A percentile compares a stretch with the other conserved stretches of the same genome.
These are phyloP conservation scores for Trachelipus rathkii DNA, from an alignment of 1,140 invertebrate genomes.

Conservation along the genomic window DNA sequence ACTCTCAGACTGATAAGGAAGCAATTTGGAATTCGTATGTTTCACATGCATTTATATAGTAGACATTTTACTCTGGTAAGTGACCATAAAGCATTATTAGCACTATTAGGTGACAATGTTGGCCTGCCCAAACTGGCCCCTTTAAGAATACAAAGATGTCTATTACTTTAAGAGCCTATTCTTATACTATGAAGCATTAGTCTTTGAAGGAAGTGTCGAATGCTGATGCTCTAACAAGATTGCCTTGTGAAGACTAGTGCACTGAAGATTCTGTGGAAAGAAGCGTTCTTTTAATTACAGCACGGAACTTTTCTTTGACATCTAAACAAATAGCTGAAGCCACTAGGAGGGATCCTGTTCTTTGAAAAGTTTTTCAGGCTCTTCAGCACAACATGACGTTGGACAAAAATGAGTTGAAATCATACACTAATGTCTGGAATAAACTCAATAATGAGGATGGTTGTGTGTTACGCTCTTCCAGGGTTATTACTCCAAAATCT, in stretches of 20 bases:
- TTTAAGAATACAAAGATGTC: slow-evolving; percentile 49
- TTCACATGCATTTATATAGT: slow-evolving; percentile 55
- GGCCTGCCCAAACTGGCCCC: slow-evolving; percentile 47
- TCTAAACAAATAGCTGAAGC: too few species aligned
- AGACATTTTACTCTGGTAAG: slow-evolving; percentile 51
- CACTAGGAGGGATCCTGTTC: too few species aligned
- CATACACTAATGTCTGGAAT: not conserved
- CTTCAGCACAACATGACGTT: too few species aligned
- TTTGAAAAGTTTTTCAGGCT: too few species aligned
- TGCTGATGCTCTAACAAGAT: slow-evolving; percentile 1
- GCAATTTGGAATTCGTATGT: slow-evolving; percentile 53
- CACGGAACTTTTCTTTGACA: too few species aligned
- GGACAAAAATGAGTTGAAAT: not conserved
- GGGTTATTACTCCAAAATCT: slow-evolving; percentile 37
- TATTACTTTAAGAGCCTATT: slow-evolving; percentile 47
- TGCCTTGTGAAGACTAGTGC: not conserved
- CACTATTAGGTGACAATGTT: slow-evolving; percentile 49
- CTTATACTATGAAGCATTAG: slow-evolving; percentile 46
- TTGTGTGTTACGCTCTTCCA: slow-evolving; percentile 14
- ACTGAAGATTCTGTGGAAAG: not conserved
- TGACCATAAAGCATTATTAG: slow-evolving; percentile 54
- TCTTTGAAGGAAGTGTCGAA: not conserved
- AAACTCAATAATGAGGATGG: slow-evolving; percentile 10
- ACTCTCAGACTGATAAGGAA: slow-evolving; percentile 58
- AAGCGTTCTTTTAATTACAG: too few species aligned